phyloP scores from a whole-genome alignment of 2,797 vertebrate genomes.

The Hydrophis major region DNA sequence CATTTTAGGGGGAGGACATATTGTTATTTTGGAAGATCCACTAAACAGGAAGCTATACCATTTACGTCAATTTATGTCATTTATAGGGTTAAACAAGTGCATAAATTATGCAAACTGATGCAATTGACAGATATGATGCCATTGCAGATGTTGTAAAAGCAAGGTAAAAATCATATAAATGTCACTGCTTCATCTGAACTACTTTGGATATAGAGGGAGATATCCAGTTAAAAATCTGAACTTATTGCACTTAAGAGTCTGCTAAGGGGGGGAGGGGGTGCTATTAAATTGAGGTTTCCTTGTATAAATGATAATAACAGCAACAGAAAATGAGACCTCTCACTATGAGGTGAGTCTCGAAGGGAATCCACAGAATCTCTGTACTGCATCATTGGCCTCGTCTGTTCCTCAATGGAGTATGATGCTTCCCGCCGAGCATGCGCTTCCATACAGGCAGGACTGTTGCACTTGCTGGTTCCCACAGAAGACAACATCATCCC shows the following conservation, averaged over 20 bases:
- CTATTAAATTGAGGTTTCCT: not conserved
- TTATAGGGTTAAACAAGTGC: not conserved
- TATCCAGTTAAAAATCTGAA: not conserved
- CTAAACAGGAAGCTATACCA: not conserved
- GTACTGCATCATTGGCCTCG: constrained; percentile 80
- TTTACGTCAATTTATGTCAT: not conserved
- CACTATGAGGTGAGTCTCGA: constrained; percentile 93
- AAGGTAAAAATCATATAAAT: not conserved
- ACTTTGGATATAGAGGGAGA: not conserved
- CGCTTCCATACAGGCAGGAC: constrained; percentile 91
- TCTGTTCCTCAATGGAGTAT: constrained; percentile 81
- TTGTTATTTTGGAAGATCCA: not conserved
- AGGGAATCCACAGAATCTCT: constrained; percentile 93
- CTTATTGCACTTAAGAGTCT: not conserved
- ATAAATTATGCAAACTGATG: not conserved
- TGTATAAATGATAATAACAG: not conserved
- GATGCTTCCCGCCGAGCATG: constrained; percentile 86
- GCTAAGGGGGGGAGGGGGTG: not conserved
- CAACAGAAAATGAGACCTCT: constrained; percentile 80
- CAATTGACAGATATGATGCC: not conserved
- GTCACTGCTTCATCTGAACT: not conserved
- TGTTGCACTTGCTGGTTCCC: constrained; percentile 98
- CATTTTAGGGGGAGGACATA: not conserved
- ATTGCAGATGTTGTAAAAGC: not conserved
- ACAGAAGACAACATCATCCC: constrained; percentile 91